A percentile compares a stretch with the other conserved stretches of the same genome.
phyloP scores from a whole-genome alignment of 2,113 vertebrate species.

The Strix uralensis region DNA sequence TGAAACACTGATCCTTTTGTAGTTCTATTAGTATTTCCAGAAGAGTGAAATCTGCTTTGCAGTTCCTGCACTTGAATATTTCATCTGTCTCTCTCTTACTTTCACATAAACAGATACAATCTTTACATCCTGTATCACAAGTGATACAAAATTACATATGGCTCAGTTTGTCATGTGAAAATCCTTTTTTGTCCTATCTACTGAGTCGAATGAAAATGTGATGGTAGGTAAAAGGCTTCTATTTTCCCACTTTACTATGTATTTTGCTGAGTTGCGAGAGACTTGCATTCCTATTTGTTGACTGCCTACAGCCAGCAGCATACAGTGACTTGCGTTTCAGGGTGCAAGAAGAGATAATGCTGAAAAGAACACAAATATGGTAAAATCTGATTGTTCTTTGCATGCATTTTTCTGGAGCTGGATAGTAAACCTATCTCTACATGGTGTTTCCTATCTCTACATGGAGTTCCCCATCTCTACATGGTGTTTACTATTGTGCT shows the following conservation, averaged over 20 bases:
- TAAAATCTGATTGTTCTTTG: neutral
- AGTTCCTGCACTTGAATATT: neutral
- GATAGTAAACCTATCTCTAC: neutral
- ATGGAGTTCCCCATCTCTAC: neutral
- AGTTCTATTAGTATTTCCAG: neutral
- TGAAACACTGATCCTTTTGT: neutral
- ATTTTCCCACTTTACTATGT: neutral
- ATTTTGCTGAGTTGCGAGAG: neutral
- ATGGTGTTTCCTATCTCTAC: neutral
- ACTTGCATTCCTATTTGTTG: neutral
- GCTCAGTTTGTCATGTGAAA: neutral
- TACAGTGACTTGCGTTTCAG: neutral
- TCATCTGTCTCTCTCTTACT: neutral
- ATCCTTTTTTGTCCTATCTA: neutral
- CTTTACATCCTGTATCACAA: neutral
- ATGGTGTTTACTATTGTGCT: neutral
- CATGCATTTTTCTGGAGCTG: neutral
- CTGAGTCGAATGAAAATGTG: neutral
- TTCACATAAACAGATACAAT: neutral
- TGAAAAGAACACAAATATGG: neutral
- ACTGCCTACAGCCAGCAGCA: rapidly evolving
- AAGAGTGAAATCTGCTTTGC: neutral
- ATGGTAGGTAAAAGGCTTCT: neutral
- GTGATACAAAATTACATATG: neutral
- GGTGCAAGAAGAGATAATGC: neutral